Evolutionary conservation across 2,113 vertebrate species (phyloP), one percentile per base, ranked within the genome.

Genomic region (Anhinga rufa): DNA sequence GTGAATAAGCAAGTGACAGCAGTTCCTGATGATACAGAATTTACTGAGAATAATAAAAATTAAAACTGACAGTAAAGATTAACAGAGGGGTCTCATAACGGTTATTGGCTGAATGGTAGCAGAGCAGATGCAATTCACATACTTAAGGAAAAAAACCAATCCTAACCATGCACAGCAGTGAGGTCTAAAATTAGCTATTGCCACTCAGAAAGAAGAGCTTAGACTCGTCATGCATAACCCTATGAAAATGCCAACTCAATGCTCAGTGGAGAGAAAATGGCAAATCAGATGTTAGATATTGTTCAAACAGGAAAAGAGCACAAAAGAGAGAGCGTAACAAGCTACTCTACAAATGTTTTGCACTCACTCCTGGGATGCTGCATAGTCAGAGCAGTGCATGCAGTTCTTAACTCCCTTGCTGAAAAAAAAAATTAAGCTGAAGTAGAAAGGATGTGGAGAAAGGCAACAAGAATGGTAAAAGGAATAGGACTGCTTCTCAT

Each of bases 111-210:
- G 78, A 95, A 87, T 69, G 66, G 57, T 22, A 76, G 40, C 93
- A 79, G 6, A 93, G 54, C 66, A 91, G 78, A 85, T 91, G 84
- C 40, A 65, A 72, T 91, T 90, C 5, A 57, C 54, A 38, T 85
- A 57, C 94, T 82, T 85, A 32, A 91, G 54, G 78, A 80, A 96
- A 96, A 91, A 96, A 81, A 69, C 64, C 68, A 80, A 42, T 86
- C 68, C 68, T 61, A 94, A 66, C 54, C 26, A n/a, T 25, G 19
- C 74, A 64, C 74, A 82, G 81, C 0, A 0, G 65, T 72, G 17
- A 89, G 25, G 36, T 76, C 93, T 95, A 92, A 96, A 96, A 94
- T 94, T 93, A 95, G 87, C 62, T 94, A 36, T 80, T 96, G 49
- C 70, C 49, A 44, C 44, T 96, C 54, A 64, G 86, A 82, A 93